These are phyloP conservation scores for Orgyia antiqua DNA, from an alignment of 2,888 invertebrate genomes.

Conservation along the genomic window DNA sequence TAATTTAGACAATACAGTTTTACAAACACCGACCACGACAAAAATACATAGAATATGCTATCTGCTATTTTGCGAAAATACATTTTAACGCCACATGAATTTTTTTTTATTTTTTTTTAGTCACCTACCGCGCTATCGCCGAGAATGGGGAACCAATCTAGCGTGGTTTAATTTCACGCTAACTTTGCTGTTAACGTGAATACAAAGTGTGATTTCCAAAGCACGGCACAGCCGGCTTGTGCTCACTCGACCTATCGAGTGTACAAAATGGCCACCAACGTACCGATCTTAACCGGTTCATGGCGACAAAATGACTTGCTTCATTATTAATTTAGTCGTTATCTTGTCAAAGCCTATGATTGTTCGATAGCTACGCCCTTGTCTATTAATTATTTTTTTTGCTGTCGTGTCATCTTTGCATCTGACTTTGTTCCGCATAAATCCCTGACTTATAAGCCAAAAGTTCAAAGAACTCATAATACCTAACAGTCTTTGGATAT, in stretches of 20 bases:
- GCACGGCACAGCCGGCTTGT: conserved; percentile 34
- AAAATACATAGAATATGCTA: conserved; percentile 33
- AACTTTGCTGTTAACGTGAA: background rate
- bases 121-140: conserved; percentile 34
- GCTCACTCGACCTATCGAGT: conserved; percentile 20
- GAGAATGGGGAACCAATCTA: conserved; percentile 35
- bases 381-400: conserved; percentile 41
- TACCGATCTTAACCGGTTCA: conserved; percentile 28
- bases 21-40: conserved; percentile 32
- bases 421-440: conserved; percentile 63
- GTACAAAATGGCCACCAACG: conserved; percentile 28
- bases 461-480: conserved; percentile 66
- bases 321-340: conserved; percentile 37
- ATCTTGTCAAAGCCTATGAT: conserved; percentile 55
- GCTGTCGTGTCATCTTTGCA: conserved; percentile 37
- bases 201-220: conserved; percentile 19
- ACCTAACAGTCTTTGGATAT: conserved; percentile 77
- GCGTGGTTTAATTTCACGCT: conserved; percentile 29
- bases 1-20: conserved; percentile 30
- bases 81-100: conserved; percentile 24
- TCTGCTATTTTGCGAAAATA: conserved; percentile 22
- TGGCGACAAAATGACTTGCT: conserved; percentile 47
- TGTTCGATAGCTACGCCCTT: conserved; percentile 52
- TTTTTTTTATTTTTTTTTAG: conserved; percentile 24
- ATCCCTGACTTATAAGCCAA: conserved; percentile 65